Conservation (phyloP, 2,888 invertebrate species). For the Dynastes grantii region DNA sequence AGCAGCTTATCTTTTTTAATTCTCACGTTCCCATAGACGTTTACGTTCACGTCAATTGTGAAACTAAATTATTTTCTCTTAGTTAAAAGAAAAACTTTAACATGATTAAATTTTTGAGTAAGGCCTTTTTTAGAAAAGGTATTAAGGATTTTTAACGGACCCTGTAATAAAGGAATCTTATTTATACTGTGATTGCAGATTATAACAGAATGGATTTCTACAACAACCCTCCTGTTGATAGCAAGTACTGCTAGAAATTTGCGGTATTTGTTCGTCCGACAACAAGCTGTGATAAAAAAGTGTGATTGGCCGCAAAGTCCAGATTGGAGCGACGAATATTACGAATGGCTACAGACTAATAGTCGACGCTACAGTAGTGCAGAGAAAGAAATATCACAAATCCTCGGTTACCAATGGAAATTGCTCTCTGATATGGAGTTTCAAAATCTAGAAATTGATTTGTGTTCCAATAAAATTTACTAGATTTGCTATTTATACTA, state of each 20-base stretch:
- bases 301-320: slow-evolving; percentile 78
- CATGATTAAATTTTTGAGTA: no score
- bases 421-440: slow-evolving; percentile 79
- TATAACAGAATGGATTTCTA: slow-evolving; percentile 84
- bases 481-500: not conserved
- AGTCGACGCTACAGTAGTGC: slow-evolving; percentile 78
- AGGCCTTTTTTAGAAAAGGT: no score
- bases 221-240: slow-evolving; percentile 82
- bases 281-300: slow-evolving; percentile 81
- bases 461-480: slow-evolving; percentile 57
- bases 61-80: no score
- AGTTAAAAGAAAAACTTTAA: no score
- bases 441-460: slow-evolving; percentile 70
- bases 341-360: slow-evolving; percentile 77
- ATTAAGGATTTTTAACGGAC: no score
- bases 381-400: slow-evolving; percentile 79
- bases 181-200: slow-evolving; percentile 69
- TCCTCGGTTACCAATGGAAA: slow-evolving; percentile 79
- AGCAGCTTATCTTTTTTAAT: no score
- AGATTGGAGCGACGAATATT: slow-evolving; percentile 80
- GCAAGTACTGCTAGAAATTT: slow-evolving; percentile 78
- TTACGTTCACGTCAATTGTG: no score
- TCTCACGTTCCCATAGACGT: no score
- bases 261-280: slow-evolving; percentile 77
- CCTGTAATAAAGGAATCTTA: no score